Conservation (phyloP, 2,113 vertebrate species). For the Danionella cerebrum region DNA sequence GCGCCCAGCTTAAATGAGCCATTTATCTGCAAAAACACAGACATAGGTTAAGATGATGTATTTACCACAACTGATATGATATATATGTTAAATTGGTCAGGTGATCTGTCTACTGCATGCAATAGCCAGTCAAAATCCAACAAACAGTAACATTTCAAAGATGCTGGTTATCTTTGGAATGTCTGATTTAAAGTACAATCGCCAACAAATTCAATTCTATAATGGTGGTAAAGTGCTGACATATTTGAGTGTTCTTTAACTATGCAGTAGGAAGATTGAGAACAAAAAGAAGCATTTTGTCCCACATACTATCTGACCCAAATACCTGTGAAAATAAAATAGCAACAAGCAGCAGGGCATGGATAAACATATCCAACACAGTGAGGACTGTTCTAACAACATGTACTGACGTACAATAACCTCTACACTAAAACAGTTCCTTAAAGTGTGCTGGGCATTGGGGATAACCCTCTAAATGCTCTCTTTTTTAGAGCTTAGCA, state of each 20-base stretch:
- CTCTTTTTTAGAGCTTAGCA: neutral
- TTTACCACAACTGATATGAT: neutral
- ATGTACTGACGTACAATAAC: no score
- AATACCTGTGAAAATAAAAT: slow-evolving; percentile 1
- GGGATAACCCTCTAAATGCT: neutral
- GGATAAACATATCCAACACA: neutral
- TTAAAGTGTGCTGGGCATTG: neutral
- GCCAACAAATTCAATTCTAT: neutral
- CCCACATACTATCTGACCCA: slow-evolving; percentile 16
- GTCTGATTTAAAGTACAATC: neutral
- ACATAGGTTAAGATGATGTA: neutral
- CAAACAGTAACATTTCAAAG: slow-evolving; percentile 6
- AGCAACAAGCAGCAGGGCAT: neutral
- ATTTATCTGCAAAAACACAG: slow-evolving; percentile 78
- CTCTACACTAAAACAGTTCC: neutral
- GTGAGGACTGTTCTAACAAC: neutral
- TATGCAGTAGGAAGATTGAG: neutral
- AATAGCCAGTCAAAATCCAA: slow-evolving; percentile 2
- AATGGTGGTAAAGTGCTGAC: neutral
- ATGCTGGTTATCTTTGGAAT: slow-evolving; percentile 7
- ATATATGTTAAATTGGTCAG: neutral
- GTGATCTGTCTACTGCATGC: slow-evolving; percentile 15
- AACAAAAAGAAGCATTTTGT: slow-evolving; percentile 2
- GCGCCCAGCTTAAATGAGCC: slow-evolving; percentile 89
- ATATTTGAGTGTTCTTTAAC: neutral